Base-by-base conservation (phyloP, 2,888 invertebrate genomes). In the Stenurella melanura region DNA sequence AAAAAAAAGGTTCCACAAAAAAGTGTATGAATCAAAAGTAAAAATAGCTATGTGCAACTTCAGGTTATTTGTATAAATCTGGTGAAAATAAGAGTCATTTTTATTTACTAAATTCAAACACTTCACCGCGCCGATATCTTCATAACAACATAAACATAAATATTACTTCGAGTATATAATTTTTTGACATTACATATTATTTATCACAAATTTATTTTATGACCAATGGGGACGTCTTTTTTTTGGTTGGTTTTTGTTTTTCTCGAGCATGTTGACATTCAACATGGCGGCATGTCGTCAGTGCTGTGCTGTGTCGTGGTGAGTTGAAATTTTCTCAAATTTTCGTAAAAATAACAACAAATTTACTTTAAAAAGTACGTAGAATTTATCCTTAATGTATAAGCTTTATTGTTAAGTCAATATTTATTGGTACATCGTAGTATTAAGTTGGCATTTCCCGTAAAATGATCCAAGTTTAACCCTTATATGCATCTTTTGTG, bases 291-390 rank as follows among this genome's bases (percentile, higher is more conserved):
- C 95, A 95, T 95, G 96, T 95, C 95, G 95, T 95, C 95, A 95
- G 96, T 96, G 96, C 95, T 95, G 94, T 96, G 96, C 96, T 96
- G 96, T 96, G 95, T 96, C 95, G 96, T 96, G 96, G 96, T 96
- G 93, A 95, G 96, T 95, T 92, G 88, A 88, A 87, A 86, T 85
- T 87, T 85, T 83, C 78, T 78, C 81, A 85, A 84, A 85, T 86
- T 85, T 79, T 81, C 80, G 81, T 78, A 81, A 82, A 82, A 85
- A 85, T 87, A 83, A 80, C 83, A 71, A 64, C 81, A 86, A 85
- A 82, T 79, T 80, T 73, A 61, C 78, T 72, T 77, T 74, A 79
- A 85, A 86, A 85, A 82, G 84, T 86, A 85, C 80, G 84, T 85
- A 83, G 80, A 81, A 73, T 30, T 66, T n/a, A 67, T 61, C 61